Evolutionary conservation across 92 coral and sea anemone genomes (phyloP), one percentile per base, ranked within the genome.

Genomic region (Desmophyllum pertusum): DNA sequence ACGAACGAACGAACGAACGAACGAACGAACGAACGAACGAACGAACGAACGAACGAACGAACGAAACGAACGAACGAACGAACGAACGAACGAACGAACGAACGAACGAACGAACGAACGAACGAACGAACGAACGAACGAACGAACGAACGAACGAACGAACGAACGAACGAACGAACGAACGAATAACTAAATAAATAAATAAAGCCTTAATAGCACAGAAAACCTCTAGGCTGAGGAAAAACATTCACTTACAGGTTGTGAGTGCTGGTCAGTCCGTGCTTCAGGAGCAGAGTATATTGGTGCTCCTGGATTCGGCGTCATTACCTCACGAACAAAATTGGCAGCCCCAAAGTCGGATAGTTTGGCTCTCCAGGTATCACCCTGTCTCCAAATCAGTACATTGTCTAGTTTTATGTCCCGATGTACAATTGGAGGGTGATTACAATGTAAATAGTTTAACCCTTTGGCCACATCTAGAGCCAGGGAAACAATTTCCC

Each of bases 401-500:
- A 71, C 52, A 29, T 65, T 65, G 21, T 29, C 35, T n/a, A 35
- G n/a, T 29, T 35, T 65, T n/a, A 65, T 29, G 18, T 71, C 76
- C 13, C 76, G 76, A 27, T 71, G 76, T 52, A 71, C 25, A 15
- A 71, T 71, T 15, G 76, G 76, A 39, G 40, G 18, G 1, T 41
- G 76, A 10, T 7, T 71, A 27, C 19, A 21, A 8, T 94, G 98
- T 3, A 94, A 86, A 65, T 90, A 94, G 80, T 94, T 94, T n/a
- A 94, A 89, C 15, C 95, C 95, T 35, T 87, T 78, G 36, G 98
- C 87, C n/a, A 92, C 86, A 77, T 92, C 94, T 29, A 81, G 59
- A 7, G 91, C 89, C 13, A 94, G 38, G 3, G 89, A 68, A 29
- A 92, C 76, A 25, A 94, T 91, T 62, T 94, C 95, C 67, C 86